Evolutionary conservation across 2,797 vertebrate genomes (phyloP).

Genomic region (Tiaroga cobitis): DNA sequence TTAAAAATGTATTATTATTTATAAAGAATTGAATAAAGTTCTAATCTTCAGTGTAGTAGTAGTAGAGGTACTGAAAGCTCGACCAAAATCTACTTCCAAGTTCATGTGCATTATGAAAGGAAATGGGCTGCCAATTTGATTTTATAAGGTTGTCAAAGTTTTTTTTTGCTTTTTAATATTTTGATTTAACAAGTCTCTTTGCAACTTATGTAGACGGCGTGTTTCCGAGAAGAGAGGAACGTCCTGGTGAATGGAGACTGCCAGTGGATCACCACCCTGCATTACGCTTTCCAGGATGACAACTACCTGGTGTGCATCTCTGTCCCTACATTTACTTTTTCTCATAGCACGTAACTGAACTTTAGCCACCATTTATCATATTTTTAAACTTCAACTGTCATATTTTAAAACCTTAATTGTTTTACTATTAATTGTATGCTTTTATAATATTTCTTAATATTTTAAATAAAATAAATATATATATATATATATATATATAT

Average conservation of each 20-base stretch:
- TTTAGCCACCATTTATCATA: not conserved
- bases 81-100: not conserved
- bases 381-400: not conserved
- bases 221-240: conserved; percentile 94
- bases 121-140: not conserved
- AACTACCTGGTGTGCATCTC: conserved; percentile 89
- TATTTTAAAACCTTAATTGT: not conserved
- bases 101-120: not conserved
- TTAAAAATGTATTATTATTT: too few species aligned
- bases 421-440: not conserved
- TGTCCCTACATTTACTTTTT: not conserved
- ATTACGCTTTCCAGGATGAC: conserved; percentile 98
- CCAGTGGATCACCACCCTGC: conserved; percentile 96
- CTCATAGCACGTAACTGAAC: not conserved
- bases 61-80: not conserved
- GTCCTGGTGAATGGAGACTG: conserved; percentile 96
- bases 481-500: too few species aligned
- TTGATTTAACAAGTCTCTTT: not conserved
- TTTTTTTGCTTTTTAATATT: not conserved
- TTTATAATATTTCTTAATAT: not conserved
- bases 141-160: not conserved
- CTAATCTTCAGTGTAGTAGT: accelerated
- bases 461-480: not conserved
- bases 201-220: conserved; percentile 85
- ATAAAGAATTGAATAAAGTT: not conserved